Evolutionary conservation across 1,140 invertebrate species (phyloP).

Genomic region (Conus betulinus): DNA sequence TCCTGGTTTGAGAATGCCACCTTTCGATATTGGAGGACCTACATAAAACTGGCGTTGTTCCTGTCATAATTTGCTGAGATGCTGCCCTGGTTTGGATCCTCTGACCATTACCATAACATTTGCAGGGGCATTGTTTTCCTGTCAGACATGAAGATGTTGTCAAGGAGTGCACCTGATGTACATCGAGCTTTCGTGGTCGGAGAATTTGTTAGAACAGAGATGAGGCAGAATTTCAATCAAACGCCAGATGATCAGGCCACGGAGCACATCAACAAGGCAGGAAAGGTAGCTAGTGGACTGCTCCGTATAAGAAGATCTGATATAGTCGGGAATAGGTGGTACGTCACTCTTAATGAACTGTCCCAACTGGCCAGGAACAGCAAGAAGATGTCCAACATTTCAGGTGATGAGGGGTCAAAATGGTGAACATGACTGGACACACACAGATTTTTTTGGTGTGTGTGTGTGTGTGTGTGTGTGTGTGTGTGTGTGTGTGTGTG

Average conservation of each 20-base stretch:
- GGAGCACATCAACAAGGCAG: background rate
- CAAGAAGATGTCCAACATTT: too few relatives aligned
- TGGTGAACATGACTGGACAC: too few relatives aligned
- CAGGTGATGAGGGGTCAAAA: too few relatives aligned
- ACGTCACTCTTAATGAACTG: too few relatives aligned
- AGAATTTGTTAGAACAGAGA: background rate
- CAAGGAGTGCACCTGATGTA: background rate
- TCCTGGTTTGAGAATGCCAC: background rate
- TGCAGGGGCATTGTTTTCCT: background rate
- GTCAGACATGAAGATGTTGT: background rate
- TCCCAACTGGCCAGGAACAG: too few relatives aligned
- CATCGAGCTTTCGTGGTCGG: background rate
- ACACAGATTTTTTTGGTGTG: too few relatives aligned
- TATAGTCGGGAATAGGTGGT: too few relatives aligned
- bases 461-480: too few relatives aligned
- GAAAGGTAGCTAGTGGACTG: background rate
- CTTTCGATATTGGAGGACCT: background rate
- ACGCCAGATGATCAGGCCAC: background rate
- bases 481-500: too few relatives aligned
- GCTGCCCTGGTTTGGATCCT: background rate
- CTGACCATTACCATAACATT: background rate
- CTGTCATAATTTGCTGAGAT: constrained; percentile 10
- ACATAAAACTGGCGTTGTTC: background rate
- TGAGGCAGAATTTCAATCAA: background rate
- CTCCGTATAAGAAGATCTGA: background rate